A percentile compares a stretch with the other conserved stretches of the same genome.
These are phyloP conservation scores for Aphelocoma californica DNA, from an alignment of 2,797 vertebrate genomes.

Conservation along the genomic window DNA sequence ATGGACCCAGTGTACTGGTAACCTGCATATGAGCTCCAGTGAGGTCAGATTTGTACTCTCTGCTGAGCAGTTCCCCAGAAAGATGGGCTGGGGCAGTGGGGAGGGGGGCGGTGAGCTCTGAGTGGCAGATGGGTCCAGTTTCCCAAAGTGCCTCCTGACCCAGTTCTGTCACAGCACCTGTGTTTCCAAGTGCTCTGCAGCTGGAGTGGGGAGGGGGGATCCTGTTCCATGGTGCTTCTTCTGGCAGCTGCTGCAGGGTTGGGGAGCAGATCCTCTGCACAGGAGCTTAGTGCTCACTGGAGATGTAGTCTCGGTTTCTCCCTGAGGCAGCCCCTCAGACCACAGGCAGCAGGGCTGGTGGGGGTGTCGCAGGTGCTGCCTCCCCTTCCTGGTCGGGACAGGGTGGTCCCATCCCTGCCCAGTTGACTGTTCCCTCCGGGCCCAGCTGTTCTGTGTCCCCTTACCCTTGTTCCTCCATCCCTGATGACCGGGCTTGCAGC, in stretches of 20 bases:
- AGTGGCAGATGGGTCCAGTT: neutral
- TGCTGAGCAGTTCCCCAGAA: neutral
- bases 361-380: neutral
- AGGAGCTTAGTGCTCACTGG: neutral
- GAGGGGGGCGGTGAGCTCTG: neutral
- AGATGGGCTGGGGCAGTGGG: neutral
- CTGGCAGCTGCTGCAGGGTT: neutral
- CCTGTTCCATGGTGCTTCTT: neutral
- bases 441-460: neutral
- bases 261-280: neutral
- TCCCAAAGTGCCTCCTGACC: neutral
- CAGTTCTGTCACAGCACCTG: neutral
- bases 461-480: neutral
- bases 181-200: neutral
- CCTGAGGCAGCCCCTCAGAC: neutral
- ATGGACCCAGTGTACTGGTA: neutral
- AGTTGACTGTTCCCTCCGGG: accelerated
- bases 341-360: neutral
- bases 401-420: neutral
- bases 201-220: neutral
- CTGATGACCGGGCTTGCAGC: neutral
- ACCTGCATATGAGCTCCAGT: accelerated
- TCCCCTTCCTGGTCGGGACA: neutral
- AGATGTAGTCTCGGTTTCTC: neutral
- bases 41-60: neutral